Evolutionary conservation across 2,797 vertebrate species (phyloP).

Genomic region (Parauchenoglanis ngamensis): DNA sequence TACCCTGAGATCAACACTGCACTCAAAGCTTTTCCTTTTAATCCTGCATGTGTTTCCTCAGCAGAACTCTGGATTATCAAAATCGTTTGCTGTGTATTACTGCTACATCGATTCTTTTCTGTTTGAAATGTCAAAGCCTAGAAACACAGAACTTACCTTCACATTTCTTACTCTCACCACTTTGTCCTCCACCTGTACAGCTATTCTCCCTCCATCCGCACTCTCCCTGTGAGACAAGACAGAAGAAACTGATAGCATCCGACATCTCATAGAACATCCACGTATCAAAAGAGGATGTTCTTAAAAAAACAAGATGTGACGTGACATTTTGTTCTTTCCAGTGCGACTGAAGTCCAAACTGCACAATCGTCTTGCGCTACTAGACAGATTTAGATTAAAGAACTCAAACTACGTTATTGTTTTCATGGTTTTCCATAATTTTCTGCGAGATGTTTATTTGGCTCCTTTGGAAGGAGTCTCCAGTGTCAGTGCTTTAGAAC

Average conservation of each 20-base stretch:
- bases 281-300: background rate
- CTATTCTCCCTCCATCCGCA: slow-evolving; percentile 82
- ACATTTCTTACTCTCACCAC: slow-evolving; percentile 85
- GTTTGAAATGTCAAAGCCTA: background rate
- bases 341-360: background rate
- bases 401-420: background rate
- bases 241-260: slow-evolving; percentile 32
- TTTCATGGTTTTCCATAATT: background rate
- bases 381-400: background rate
- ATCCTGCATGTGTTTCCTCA: slow-evolving; percentile 7
- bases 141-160: slow-evolving; percentile 78
- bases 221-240: slow-evolving; percentile 81
- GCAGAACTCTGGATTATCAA: background rate
- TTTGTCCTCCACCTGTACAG: slow-evolving; percentile 90
- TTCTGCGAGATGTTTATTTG: background rate
- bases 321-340: too few species aligned
- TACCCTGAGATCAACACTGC: slow-evolving; percentile 30
- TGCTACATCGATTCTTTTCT: background rate
- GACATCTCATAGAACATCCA: background rate
- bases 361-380: background rate
- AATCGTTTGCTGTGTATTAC: background rate
- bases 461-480: background rate
- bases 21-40: slow-evolving; percentile 10
- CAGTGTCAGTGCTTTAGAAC: background rate
- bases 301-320: background rate